Conservation (phyloP, 2,113 vertebrate genomes). For the Podarcis cretensis region DNA sequence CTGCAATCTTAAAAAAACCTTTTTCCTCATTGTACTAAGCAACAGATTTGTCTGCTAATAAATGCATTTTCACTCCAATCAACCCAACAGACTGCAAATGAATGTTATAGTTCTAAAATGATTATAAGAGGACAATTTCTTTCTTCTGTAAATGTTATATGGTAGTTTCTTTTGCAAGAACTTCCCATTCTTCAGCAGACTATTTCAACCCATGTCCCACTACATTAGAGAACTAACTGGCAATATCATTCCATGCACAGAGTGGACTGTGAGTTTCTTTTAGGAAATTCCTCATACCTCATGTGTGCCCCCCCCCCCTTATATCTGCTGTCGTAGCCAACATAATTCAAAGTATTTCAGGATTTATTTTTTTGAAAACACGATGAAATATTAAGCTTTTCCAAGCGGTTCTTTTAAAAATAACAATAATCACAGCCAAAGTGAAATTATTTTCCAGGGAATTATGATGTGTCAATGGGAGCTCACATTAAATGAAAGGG, state of each 20-base stretch:
- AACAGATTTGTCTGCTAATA: neutral
- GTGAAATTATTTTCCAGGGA: slow-evolving; percentile 46
- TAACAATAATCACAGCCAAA: slow-evolving; percentile 18
- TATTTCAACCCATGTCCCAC: neutral
- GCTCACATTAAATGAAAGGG: slow-evolving; percentile 20
- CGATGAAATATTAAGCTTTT: slow-evolving; percentile 30
- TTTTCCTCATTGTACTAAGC: slow-evolving; percentile 2
- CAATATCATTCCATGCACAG: slow-evolving; percentile 31
- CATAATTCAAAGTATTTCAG: neutral
- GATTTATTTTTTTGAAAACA: neutral
- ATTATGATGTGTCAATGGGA: slow-evolving; percentile 35
- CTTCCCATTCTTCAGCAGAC: slow-evolving; percentile 59
- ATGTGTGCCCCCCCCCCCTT: neutral
- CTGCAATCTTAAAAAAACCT: neutral
- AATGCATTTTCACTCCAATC: slow-evolving; percentile 37
- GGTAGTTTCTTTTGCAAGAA: slow-evolving; percentile 54
- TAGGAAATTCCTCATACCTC: neutral
- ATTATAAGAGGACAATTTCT: neutral
- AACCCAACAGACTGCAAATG: slow-evolving; percentile 12
- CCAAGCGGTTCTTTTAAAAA: slow-evolving; percentile 49
- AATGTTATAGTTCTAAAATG: neutral
- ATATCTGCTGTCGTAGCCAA: neutral
- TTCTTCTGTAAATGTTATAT: slow-evolving; percentile 56
- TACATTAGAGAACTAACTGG: too few species aligned
- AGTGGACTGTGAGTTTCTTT: too few species aligned